Percentiles rank a stretch among this genome's conserved stretches.
phyloP scores from a whole-genome alignment of 1,140 invertebrate genomes.

The Sitodiplosis mosellana region DNA sequence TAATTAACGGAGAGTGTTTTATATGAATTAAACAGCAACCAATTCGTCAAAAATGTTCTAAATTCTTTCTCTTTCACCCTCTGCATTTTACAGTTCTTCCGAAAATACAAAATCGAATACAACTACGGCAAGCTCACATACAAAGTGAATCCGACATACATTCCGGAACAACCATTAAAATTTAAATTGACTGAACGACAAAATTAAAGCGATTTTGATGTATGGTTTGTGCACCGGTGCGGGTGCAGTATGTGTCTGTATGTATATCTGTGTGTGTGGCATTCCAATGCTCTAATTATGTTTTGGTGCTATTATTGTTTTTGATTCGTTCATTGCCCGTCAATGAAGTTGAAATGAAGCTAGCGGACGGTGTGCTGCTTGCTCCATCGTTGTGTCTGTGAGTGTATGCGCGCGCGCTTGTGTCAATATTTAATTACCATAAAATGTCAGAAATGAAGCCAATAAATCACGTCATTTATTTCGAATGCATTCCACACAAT shows the following conservation, averaged over 20 bases:
- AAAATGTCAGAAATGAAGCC: not conserved
- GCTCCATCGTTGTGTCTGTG: too few relatives aligned
- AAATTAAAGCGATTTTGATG: constrained; percentile 11
- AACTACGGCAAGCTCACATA: constrained; percentile 40
- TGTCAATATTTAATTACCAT: not conserved
- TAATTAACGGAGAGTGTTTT: constrained; percentile 5
- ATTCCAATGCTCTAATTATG: not conserved
- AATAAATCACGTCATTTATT: too few relatives aligned
- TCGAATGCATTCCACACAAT: not conserved
- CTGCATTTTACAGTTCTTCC: constrained; percentile 35
- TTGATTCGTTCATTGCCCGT: too few relatives aligned
- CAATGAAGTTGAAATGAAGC: too few relatives aligned
- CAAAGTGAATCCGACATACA: constrained; percentile 49
- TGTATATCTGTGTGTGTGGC: not conserved
- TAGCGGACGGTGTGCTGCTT: too few relatives aligned
- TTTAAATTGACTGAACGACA: constrained; percentile 31
- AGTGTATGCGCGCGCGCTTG: not conserved
- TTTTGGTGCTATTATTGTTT: not conserved
- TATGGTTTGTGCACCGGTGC: not conserved
- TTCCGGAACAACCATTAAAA: constrained; percentile 45
- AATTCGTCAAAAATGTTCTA: too few relatives aligned
- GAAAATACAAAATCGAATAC: constrained; percentile 44
- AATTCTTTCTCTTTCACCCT: not conserved
- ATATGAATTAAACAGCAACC: not conserved
- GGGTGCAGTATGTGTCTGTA: not conserved